Evolutionary conservation across 2,888 invertebrate species (phyloP).

Genomic region (Leptopilina drosophilae): DNA sequence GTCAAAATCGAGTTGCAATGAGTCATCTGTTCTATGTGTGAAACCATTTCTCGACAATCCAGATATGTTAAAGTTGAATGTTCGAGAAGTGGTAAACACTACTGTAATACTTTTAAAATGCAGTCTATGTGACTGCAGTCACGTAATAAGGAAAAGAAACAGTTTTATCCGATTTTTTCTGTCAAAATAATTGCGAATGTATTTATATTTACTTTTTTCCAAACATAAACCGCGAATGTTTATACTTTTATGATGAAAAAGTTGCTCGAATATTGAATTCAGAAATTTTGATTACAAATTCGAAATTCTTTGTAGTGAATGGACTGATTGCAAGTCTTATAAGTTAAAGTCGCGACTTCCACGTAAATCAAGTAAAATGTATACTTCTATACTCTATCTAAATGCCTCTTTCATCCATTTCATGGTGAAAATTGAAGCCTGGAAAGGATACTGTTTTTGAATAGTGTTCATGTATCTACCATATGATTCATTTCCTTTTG

Average conservation of each 20-base stretch:
- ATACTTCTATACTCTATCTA: background rate
- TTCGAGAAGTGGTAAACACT: background rate
- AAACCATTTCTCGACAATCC: no score
- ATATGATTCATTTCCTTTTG: background rate
- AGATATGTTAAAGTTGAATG: background rate
- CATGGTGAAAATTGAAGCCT: background rate
- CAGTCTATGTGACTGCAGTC: slow-evolving; percentile 6
- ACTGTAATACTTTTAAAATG: background rate
- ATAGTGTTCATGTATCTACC: background rate
- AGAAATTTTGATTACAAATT: no score
- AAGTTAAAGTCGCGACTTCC: background rate
- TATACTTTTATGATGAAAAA: no score
- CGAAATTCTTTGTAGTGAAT: background rate
- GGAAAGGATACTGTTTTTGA: background rate
- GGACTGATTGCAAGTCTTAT: background rate
- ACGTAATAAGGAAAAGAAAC: background rate
- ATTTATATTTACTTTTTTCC: no score
- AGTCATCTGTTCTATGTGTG: no score
- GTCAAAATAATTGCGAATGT: no score
- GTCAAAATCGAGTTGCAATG: no score
- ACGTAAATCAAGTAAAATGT: slow-evolving; percentile 2
- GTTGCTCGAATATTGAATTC: no score
- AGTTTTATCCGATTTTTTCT: no score
- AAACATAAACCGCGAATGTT: no score
- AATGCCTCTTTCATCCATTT: slow-evolving; percentile 3